Evolutionary conservation across 2,797 vertebrate genomes (phyloP).

Genomic region (Rachycentron canadum): DNA sequence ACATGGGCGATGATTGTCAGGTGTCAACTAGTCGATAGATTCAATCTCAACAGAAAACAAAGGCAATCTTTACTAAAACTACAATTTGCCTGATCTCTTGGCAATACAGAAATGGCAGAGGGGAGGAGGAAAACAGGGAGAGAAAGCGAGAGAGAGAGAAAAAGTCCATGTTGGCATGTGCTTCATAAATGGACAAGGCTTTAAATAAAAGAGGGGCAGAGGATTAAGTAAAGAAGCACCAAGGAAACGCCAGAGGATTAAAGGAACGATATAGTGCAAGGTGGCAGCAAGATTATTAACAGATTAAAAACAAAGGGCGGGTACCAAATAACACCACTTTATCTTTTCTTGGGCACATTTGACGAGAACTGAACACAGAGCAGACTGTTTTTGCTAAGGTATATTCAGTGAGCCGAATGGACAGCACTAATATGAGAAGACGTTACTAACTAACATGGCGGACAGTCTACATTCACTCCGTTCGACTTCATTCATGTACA

Average conservation of each 20-base stretch:
- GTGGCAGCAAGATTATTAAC: conserved; percentile 47
- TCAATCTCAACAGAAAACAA: conserved; percentile 39
- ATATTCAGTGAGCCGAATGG: conserved; percentile 50
- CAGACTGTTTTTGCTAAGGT: no score
- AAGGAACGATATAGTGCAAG: conserved; percentile 44
- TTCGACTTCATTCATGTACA: conserved; percentile 64
- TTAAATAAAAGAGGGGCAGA: conserved; percentile 56
- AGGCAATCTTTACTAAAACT: conserved; percentile 13
- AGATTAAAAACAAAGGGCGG: conserved; percentile 43
- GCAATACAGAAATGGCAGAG: conserved; percentile 29
- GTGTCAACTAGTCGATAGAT: conserved; percentile 50
- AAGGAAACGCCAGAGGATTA: conserved; percentile 22
- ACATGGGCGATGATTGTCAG: conserved; percentile 71
- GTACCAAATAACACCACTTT: conserved; percentile 40
- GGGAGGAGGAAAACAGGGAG: conserved; percentile 10
- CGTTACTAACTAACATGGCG: conserved; percentile 46
- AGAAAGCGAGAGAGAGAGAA: not conserved
- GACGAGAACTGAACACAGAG: conserved; percentile 43
- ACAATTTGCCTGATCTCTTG: conserved; percentile 6
- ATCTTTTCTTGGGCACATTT: conserved; percentile 50
- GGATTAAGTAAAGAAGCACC: conserved; percentile 35
- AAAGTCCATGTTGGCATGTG: conserved; percentile 20
- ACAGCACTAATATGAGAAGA: conserved; percentile 52
- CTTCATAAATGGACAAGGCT: conserved; percentile 36
- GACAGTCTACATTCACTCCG: conserved; percentile 68